Conservation (phyloP, 1,140 invertebrate species). For the Venturia canescens region DNA sequence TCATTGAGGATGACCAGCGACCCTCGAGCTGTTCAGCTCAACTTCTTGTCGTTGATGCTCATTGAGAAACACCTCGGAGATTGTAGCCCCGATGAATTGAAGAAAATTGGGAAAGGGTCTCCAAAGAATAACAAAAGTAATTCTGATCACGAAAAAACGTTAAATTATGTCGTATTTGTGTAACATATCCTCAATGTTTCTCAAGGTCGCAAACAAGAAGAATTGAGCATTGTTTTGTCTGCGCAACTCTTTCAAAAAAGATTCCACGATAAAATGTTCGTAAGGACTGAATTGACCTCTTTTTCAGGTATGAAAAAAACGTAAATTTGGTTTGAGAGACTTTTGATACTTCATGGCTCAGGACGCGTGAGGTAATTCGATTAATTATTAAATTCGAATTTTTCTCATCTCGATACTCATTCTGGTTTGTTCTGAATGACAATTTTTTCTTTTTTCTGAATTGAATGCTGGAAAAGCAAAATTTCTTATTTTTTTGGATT, state of each 20-base stretch:
- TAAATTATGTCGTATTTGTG: not conserved
- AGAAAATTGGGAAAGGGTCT: not conserved
- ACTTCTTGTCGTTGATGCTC: not conserved
- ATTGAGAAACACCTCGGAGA: not conserved
- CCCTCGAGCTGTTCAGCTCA: not conserved
- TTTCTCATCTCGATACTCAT: too few relatives aligned
- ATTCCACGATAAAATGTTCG: not conserved
- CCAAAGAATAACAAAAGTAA: not conserved
- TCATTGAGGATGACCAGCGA: not conserved
- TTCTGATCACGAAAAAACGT: not conserved
- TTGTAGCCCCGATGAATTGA: not conserved
- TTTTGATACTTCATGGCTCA: too few relatives aligned
- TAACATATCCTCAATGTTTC: not conserved
- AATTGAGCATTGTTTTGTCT: not conserved
- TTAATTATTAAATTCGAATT: too few relatives aligned
- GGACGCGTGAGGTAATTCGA: too few relatives aligned
- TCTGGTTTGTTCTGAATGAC: too few relatives aligned
- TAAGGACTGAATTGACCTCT: not conserved
- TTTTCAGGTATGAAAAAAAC: not conserved
- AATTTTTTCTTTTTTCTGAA: too few relatives aligned
- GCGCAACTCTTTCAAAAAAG: not conserved
- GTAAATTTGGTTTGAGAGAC: too few relatives aligned
- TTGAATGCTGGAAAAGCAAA: too few relatives aligned
- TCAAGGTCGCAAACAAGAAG: not conserved
- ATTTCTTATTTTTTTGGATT: too few relatives aligned